Percentiles rank a stretch among this genome's conserved stretches.
Evolutionary conservation across 2,797 vertebrate genomes (phyloP).

Genomic region (Myioborus miniatus): DNA sequence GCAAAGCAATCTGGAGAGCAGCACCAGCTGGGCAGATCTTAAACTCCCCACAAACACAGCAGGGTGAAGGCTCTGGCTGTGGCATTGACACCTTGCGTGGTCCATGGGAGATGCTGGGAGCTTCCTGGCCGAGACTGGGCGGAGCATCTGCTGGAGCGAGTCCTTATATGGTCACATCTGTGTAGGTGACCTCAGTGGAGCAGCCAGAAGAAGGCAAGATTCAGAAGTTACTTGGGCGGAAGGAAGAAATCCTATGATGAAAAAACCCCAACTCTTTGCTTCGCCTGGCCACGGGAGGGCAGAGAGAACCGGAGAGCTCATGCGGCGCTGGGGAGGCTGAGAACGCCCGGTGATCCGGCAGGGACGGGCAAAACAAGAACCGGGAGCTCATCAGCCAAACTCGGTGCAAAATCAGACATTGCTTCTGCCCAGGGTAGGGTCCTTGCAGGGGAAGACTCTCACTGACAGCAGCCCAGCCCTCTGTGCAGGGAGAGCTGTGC

Average conservation of each 20-base stretch:
- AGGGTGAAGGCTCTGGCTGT: background rate
- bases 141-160: background rate
- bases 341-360: background rate
- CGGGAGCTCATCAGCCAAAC: background rate
- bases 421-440: background rate
- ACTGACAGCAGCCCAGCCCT: background rate
- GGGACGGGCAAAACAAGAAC: background rate
- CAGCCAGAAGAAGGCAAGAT: background rate
- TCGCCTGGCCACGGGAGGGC: background rate
- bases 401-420: background rate
- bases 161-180: rapidly evolving
- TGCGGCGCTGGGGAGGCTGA: background rate
- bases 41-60: background rate
- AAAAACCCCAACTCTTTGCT: background rate
- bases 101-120: background rate
- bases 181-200: background rate
- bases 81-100: rapidly evolving
- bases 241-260: background rate
- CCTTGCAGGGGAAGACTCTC: background rate
- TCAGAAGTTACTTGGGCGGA: background rate
- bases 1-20: background rate
- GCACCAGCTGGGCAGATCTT: background rate
- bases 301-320: background rate
- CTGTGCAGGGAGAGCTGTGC: background rate
- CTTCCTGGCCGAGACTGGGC: background rate